Percentiles rank a stretch among this genome's conserved stretches.
phyloP scores from a whole-genome alignment of 35 echinoderm and acorn worm species.

The Ophiothrix spiculata region DNA sequence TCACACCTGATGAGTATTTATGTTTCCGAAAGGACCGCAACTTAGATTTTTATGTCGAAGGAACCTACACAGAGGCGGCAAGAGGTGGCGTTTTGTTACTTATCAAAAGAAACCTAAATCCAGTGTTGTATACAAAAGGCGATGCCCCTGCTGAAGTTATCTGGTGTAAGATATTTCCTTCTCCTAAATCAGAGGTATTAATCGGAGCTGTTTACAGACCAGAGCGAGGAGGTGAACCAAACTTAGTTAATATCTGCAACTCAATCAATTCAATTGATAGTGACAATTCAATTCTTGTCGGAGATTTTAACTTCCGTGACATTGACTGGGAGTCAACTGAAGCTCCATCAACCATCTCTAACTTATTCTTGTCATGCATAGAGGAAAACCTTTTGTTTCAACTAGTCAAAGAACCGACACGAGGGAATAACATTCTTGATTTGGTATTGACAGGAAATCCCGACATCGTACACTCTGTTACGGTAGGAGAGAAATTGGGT shows the following conservation, averaged over 20 bases:
- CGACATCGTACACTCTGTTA: slow-evolving; percentile 5
- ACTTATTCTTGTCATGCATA: not conserved
- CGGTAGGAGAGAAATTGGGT: slow-evolving; percentile 5
- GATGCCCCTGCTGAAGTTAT: slow-evolving; percentile 26
- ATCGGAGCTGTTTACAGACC: slow-evolving; percentile 29
- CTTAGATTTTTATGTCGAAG: slow-evolving; percentile 24
- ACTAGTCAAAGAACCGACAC: slow-evolving; percentile 21
- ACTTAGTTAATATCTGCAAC: slow-evolving; percentile 18
- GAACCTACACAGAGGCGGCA: not conserved
- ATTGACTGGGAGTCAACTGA: slow-evolving; percentile 37
- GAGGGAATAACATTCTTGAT: slow-evolving; percentile 37
- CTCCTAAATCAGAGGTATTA: not conserved
- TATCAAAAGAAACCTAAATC: slow-evolving; percentile 36
- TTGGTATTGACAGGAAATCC: slow-evolving; percentile 12
- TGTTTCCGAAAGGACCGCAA: slow-evolving; percentile 36
- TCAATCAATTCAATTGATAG: slow-evolving; percentile 10
- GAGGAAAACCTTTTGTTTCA: slow-evolving; percentile 44
- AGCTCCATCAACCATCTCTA: not conserved
- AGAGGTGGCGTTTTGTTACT: slow-evolving; percentile 23
- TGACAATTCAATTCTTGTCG: slow-evolving; percentile 34
- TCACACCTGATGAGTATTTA: slow-evolving; percentile 11
- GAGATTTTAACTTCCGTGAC: slow-evolving; percentile 50
- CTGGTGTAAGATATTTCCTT: slow-evolving; percentile 6
- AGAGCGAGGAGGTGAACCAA: slow-evolving; percentile 18
- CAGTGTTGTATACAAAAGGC: not conserved